Evolutionary conservation across 2,888 invertebrate genomes (phyloP), one percentile per base, ranked within the genome.

Genomic region (Psylliodes chrysocephalus): DNA sequence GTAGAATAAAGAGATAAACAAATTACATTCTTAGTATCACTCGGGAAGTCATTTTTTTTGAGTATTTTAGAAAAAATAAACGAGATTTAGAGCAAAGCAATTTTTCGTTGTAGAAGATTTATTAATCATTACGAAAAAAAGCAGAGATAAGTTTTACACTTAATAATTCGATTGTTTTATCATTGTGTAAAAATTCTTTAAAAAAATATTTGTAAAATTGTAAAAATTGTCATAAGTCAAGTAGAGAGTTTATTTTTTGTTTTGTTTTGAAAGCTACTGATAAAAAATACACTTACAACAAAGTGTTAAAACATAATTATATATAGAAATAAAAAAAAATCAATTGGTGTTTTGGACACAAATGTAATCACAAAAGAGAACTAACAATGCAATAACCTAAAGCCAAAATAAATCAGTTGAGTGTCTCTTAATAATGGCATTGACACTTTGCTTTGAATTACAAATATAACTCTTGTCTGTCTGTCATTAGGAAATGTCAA

Each of bases 161-260:
- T 19, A 25, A 18, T 28, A 55, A 55, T 44, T 55, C 55, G 55
- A 55, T 55, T 55, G 33, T 33, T 55, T 18, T 52, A 15, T 35
- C 18, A 38, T 55, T 30, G 18, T 55, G 44, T 55, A 55, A 55
- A 55, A 55, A 55, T 30, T 30, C n/a, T 30, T 42, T 55, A 30
- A 44, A 55, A 42, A 55, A 55, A 55, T 55, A 55, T 55, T 55
- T 55, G 55, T 55, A 55, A 55, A 22, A 33, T 55, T 55, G 55
- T 55, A 55, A 55, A 55, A 44, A 46, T 55, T 55, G 55, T 55
- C 44, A 46, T 46, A 33, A 30, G 44, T 55, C 30, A 44, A 54
- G 42, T 55, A 44, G 38, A 17, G 38, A 38, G 38, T 38, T n/a
- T n/a, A 38, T 3, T 38, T 38, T 33, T 15, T 5, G 2, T 17